Evolutionary conservation across 2,888 invertebrate genomes (phyloP).

Genomic region (Catocala sponsa): DNA sequence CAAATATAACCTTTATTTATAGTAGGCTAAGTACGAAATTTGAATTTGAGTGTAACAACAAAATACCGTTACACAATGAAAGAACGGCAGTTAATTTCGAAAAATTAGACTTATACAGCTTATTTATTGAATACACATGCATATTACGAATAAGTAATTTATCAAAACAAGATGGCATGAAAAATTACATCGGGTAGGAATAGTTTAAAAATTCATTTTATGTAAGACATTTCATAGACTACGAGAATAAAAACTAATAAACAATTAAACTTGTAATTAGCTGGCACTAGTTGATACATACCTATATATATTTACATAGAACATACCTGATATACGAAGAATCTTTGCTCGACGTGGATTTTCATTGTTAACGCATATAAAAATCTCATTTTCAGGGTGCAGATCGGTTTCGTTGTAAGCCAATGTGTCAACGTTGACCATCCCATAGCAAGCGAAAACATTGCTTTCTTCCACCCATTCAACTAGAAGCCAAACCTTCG

Average conservation of each 20-base stretch:
- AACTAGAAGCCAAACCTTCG: constrained; percentile 69
- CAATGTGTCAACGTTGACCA: constrained; percentile 60
- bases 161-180: too few relatives aligned
- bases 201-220: too few relatives aligned
- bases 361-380: constrained; percentile 53
- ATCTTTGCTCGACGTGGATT: constrained; percentile 63
- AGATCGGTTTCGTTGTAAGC: constrained; percentile 56
- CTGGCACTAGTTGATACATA: too few relatives aligned
- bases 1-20: background rate
- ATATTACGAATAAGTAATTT: too few relatives aligned
- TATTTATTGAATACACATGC: too few relatives aligned
- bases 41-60: background rate
- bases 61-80: background rate
- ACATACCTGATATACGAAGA: constrained; percentile 65
- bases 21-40: background rate
- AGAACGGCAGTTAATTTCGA: too few relatives aligned
- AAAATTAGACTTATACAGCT: too few relatives aligned
- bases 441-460: constrained; percentile 64
- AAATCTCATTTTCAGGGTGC: constrained; percentile 61
- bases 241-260: too few relatives aligned
- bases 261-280: too few relatives aligned
- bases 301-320: too few relatives aligned
- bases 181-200: too few relatives aligned
- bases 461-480: constrained; percentile 70
- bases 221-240: too few relatives aligned